Evolutionary conservation across 1,140 invertebrate species (phyloP), one percentile per base, ranked within the genome.

Genomic region (Anastrepha obliqua): DNA sequence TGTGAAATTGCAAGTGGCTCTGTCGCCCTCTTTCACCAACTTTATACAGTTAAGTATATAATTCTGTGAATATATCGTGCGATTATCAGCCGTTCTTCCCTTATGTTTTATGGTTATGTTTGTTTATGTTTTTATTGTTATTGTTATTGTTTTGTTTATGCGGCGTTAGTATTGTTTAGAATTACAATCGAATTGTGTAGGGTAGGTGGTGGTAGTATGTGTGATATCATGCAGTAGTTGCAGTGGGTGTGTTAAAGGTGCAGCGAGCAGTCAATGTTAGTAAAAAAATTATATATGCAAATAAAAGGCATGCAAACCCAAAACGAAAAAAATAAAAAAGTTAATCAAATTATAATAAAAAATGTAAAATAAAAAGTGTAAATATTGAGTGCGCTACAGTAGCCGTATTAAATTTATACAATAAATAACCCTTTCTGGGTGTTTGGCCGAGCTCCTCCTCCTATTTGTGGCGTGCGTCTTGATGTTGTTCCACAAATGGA

Each of bases 51-150:
- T 70, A 29, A 87, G 86, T 86, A 87, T 70, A 39, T 88, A 88
- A 51, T 88, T 87, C 88, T 88, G 88, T 86, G 88, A 81, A 81
- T 81, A 81, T 81, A 81, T 81, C n/a, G 44, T 81, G 20, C 74
- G 74, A 55, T 81, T 81, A 81, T 81, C 74, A 81, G 74, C 74
- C 74, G 74, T 81, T 81, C 74, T 81, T 29, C 39, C 47, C 74
- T 81, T 81, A 51, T 67, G 13, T 74, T 74, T 74, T 55, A n/a
- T n/a, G n/a, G n/a, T n/a, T n/a, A n/a, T n/a, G n/a, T n/a, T n/a
- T n/a, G n/a, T n/a, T n/a, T n/a, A 8, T 55, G 17, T 29, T 81
- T 81, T 29, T 70, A 51, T 67, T 67, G 29, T 42, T 74, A 55
- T 81, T 51, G n/a, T 81, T 7, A 20, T 20, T 42, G 17, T n/a